Evolutionary conservation across 2,113 vertebrate genomes (phyloP).

Genomic region (Brienomyrus longianalis): DNA sequence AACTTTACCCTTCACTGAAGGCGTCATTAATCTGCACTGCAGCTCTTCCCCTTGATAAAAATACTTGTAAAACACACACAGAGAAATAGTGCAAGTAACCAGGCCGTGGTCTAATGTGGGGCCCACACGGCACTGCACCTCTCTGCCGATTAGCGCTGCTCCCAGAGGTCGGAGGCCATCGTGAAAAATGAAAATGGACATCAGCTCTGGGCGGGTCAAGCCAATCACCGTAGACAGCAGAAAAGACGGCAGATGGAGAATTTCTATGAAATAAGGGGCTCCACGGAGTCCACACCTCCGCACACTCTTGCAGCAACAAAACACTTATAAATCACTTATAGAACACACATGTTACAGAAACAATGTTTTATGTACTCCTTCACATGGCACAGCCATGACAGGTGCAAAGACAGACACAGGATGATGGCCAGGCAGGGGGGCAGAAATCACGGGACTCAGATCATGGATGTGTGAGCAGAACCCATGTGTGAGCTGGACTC

Average conservation of each 20-base stretch:
- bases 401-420: neutral
- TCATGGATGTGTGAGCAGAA: neutral
- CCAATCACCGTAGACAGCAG: neutral
- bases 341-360: neutral
- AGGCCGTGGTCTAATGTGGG: neutral
- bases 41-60: conserved; percentile 11
- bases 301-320: too few relatives aligned
- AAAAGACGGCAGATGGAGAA: neutral
- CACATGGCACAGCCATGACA: neutral
- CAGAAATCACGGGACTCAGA: neutral
- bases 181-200: neutral
- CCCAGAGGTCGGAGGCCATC: neutral
- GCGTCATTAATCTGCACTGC: neutral
- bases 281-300: too few relatives aligned
- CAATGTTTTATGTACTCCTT: neutral
- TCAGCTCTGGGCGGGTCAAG: neutral
- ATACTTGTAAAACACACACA: neutral
- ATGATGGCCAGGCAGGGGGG: neutral
- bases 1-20: neutral
- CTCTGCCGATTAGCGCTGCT: neutral
- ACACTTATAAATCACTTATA: too few relatives aligned
- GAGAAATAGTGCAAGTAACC: neutral
- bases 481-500: neutral
- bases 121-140: too few relatives aligned
- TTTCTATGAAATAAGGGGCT: neutral